These are phyloP conservation scores for Conger conger DNA, from an alignment of 2,113 vertebrate genomes.

Conservation along the genomic window DNA sequence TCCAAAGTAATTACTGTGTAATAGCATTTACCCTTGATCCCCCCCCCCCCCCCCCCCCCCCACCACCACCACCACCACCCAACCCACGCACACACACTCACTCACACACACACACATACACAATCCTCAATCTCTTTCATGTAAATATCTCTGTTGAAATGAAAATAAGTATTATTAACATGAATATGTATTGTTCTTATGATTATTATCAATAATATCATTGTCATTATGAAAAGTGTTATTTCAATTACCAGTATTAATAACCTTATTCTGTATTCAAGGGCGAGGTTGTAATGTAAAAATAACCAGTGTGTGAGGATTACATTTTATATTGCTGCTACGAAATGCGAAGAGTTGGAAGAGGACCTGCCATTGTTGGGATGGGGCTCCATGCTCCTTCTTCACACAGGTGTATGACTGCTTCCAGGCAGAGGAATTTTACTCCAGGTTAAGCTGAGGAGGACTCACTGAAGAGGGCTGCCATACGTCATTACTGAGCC, in stretches of 20 bases:
- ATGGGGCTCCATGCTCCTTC: background rate
- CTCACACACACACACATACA: background rate
- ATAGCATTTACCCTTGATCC: conserved; percentile 62
- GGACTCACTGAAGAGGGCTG: background rate
- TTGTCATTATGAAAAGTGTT: conserved; percentile 55
- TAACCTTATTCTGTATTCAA: conserved; percentile 59
- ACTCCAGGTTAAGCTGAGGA: background rate
- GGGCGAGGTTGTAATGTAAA: conserved; percentile 55
- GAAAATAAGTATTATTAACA: conserved; percentile 66
- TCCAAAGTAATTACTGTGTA: conserved; percentile 75
- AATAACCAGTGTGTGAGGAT: conserved; percentile 44
- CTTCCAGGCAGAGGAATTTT: conserved; percentile 10
- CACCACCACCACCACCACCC: no score
- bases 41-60: background rate
- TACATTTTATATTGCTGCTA: conserved; percentile 63
- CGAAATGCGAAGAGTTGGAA: conserved; percentile 46
- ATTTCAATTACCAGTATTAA: conserved; percentile 53
- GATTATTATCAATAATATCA: conserved; percentile 50
- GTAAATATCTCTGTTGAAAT: conserved; percentile 69
- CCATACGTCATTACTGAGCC: background rate
- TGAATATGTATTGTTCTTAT: conserved; percentile 66
- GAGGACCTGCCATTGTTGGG: conserved; percentile 6
- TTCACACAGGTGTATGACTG: background rate
- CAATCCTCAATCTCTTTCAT: conserved; percentile 61
- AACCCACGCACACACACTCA: background rate